These are phyloP conservation scores for Rambutsinella grinnellia DNA, from an alignment of 2,888 invertebrate species.

Conservation along the genomic window DNA sequence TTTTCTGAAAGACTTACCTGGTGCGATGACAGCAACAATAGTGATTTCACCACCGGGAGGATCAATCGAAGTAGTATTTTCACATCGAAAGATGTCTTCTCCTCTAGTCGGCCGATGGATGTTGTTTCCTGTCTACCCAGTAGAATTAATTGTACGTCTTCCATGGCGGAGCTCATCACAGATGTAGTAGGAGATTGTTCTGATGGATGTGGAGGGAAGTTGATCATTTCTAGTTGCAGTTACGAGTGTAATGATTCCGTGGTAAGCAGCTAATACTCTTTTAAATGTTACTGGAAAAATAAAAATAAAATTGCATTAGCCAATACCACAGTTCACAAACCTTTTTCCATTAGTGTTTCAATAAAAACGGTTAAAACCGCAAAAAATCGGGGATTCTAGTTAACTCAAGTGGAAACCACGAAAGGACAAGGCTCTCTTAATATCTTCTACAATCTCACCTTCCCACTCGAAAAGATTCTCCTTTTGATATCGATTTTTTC, in stretches of 20 bases:
- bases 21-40: constrained; percentile 46
- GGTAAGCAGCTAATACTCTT: constrained; percentile 50
- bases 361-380: constrained; percentile 23
- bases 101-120: constrained; percentile 17
- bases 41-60: background rate
- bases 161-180: constrained; percentile 57
- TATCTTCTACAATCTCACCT: no score
- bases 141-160: constrained; percentile 56
- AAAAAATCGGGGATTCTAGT: constrained; percentile 38
- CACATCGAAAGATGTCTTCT: constrained; percentile 39
- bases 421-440: constrained; percentile 28
- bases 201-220: constrained; percentile 61
- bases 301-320: no score
- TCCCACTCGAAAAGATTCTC: constrained; percentile 10
- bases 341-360: background rate
- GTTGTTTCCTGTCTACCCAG: constrained; percentile 58
- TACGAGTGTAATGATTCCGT: constrained; percentile 54
- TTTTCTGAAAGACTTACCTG: constrained; percentile 57
- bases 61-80: no score
- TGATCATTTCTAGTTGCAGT: constrained; percentile 61
- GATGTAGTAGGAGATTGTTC: constrained; percentile 58
- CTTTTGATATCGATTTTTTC: constrained; percentile 27
- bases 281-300: no score
- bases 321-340: no score
- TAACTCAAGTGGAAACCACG: constrained; percentile 49